Evolutionary conservation across 1,140 invertebrate species (phyloP), one percentile per base, ranked within the genome.

Genomic region (Nephila pilipes): DNA sequence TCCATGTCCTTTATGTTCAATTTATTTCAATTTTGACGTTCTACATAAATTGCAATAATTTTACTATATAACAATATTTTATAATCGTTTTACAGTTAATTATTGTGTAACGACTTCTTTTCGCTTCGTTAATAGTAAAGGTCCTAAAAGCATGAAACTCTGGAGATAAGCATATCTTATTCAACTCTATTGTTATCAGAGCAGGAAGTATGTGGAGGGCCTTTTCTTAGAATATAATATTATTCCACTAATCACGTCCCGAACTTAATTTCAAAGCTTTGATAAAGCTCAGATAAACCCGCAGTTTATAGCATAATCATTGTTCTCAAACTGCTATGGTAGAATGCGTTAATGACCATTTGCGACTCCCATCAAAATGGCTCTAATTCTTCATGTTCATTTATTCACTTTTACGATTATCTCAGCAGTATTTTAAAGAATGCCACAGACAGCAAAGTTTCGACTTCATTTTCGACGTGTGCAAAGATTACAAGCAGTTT

Each of bases 341-440:
- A 25, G 63, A 65, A n/a, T 25, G 63, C 25, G 63, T 65, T 65
- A 65, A 65, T 65, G 63, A 65, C 25, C 63, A 65, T 65, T 65
- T 29, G 63, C 22, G 63, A 25, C 63, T 65, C 63, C 25, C 10
- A 25, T 65, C 63, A 65, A 65, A 65, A 65, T 25, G 63, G 63
- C 25, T 46, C 46, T 46, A 46, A 46, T 46, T 46, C 46, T 46
- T 46, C 46, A 46, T 46, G 12, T 46, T 65, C 25, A 65, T 65
- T 25, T 65, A n/a, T 10, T 25, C 12, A n/a, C 10, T 8, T 65
- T 65, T 65, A 25, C 25, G 63, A 65, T 29, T 25, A 14, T 65
- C 25, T 10, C 8, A 65, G 5, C 46, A 46, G 46, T 46, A 46
- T 65, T 65, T 25, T n/a, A 65, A 65, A 65, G 63, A 25, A 65